A percentile compares a stretch with the other conserved stretches of the same genome.
phyloP scores from a whole-genome alignment of 2,888 invertebrate species.

The Eristalinus aeneus region DNA sequence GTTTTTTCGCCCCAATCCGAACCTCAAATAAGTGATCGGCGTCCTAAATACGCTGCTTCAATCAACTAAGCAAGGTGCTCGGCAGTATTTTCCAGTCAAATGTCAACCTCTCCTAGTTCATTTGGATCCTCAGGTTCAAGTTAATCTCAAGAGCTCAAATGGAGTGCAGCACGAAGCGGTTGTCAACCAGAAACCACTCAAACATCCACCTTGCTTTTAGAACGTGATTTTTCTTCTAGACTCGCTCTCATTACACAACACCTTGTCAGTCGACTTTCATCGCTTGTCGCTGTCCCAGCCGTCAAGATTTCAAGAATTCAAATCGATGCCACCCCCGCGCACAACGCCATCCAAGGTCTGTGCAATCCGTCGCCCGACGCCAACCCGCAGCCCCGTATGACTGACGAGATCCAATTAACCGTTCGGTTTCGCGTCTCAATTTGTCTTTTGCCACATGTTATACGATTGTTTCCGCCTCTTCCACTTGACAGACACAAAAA shows the following conservation, averaged over 20 bases:
- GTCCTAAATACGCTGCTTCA: too few relatives aligned
- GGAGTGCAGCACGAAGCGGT: too few relatives aligned
- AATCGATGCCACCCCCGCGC: neutral
- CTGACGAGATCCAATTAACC: slow-evolving; percentile 19
- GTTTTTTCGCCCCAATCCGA: too few relatives aligned
- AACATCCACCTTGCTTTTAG: neutral
- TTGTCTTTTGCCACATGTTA: slow-evolving; percentile 26
- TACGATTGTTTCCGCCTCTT: slow-evolving; percentile 21
- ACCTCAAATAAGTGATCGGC: too few relatives aligned
- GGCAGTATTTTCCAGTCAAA: too few relatives aligned
- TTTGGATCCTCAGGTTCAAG: too few relatives aligned
- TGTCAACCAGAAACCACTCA: neutral
- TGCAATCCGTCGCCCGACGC: neutral
- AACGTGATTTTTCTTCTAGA: neutral
- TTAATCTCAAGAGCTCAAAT: too few relatives aligned
- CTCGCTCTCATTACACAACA: neutral
- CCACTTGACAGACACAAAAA: slow-evolving; percentile 13
- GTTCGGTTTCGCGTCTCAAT: slow-evolving; percentile 12
- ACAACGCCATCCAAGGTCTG: neutral
- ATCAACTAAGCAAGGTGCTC: too few relatives aligned
- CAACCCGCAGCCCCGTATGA: neutral
- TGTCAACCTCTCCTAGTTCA: too few relatives aligned
- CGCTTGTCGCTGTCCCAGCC: neutral
- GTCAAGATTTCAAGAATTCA: neutral
- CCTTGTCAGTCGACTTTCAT: neutral